Percentiles rank a stretch among this genome's conserved stretches.
phyloP scores from a whole-genome alignment of 37 sponge, comb jelly and placozoan species.

The Geodia barretti region DNA sequence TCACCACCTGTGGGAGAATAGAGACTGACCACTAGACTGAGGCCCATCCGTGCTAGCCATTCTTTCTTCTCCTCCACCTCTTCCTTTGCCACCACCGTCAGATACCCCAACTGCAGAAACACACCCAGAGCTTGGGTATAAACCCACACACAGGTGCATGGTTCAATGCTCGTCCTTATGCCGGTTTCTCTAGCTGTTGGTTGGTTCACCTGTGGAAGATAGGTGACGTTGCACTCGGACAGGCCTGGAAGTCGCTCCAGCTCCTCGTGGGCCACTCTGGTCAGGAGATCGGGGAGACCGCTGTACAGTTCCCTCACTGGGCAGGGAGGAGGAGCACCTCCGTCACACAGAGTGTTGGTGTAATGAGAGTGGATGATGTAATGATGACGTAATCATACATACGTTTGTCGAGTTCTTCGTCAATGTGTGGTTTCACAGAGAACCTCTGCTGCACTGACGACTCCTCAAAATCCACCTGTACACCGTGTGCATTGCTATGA shows the following conservation, averaged over 20 bases:
- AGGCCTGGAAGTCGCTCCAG: slow-evolving; percentile 70
- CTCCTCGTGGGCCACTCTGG: slow-evolving; percentile 89
- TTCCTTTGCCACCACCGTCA: slow-evolving; percentile 69
- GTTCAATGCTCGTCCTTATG: too few relatives aligned
- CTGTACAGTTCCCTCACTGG: slow-evolving; percentile 80
- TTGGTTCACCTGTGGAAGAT: slow-evolving; percentile 87
- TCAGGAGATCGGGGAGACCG: slow-evolving; percentile 95
- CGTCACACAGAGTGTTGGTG: background rate
- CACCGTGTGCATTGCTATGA: background rate
- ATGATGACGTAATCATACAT: too few relatives aligned
- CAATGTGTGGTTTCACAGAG: slow-evolving; percentile 88
- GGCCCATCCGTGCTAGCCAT: slow-evolving; percentile 34
- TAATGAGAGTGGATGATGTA: background rate
- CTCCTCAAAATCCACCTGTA: slow-evolving; percentile 93
- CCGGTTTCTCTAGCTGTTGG: too few relatives aligned
- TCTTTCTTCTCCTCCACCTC: slow-evolving; percentile 40
- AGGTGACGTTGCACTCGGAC: slow-evolving; percentile 91
- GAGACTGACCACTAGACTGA: slow-evolving; percentile 70
- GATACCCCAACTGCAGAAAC: slow-evolving; percentile 74
- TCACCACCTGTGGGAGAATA: background rate
- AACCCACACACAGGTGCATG: too few relatives aligned
- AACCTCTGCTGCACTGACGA: slow-evolving; percentile 76
- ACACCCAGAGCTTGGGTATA: background rate
- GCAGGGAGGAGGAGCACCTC: background rate
- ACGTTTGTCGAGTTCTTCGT: slow-evolving; percentile 89